A percentile compares a stretch with the other conserved stretches of the same genome.
phyloP scores from a whole-genome alignment of 2,888 invertebrate species.

The Netelia melanura region DNA sequence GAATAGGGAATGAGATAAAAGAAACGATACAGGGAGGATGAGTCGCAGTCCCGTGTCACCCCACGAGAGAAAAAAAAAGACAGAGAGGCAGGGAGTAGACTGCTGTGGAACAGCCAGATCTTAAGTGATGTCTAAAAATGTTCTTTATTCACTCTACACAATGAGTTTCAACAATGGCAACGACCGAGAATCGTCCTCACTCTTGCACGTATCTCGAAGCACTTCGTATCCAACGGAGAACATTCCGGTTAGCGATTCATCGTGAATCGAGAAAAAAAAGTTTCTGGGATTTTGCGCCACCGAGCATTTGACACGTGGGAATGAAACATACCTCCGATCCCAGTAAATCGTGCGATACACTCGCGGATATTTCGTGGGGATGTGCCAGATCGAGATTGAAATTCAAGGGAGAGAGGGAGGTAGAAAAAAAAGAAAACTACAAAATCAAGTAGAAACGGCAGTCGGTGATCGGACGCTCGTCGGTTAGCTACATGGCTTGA shows the following conservation, averaged over 20 bases:
- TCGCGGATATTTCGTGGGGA: neutral
- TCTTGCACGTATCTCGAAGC: conserved; percentile 54
- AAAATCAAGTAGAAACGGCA: conserved; percentile 57
- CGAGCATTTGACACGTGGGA: conserved; percentile 76
- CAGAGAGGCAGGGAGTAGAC: conserved; percentile 71
- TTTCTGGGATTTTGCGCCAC: conserved; percentile 36
- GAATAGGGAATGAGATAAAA: conserved; percentile 53
- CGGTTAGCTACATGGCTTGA: conserved; percentile 60
- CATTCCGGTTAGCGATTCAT: conserved; percentile 81
- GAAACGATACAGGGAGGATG: conserved; percentile 64
- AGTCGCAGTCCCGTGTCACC: conserved; percentile 67
- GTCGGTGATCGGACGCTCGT: conserved; percentile 66
- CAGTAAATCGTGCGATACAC: conserved; percentile 51
- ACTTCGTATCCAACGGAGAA: conserved; percentile 72
- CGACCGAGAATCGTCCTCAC: conserved; percentile 54
- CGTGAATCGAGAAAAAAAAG: conserved; percentile 79
- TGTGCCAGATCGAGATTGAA: conserved; percentile 27
- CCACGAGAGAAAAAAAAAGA: conserved; percentile 61
- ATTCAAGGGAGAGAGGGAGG: conserved; percentile 13
- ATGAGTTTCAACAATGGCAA: conserved; percentile 77
- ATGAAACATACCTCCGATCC: conserved; percentile 77
- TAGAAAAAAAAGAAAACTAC: conserved; percentile 46
- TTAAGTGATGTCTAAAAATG: conserved; percentile 82
- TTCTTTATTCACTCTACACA: conserved; percentile 78
- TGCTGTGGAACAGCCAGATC: conserved; percentile 62